A percentile compares a stretch with the other conserved stretches of the same genome.
These are phyloP conservation scores for Chloebia gouldiae DNA, from an alignment of 2,113 vertebrate species.

Conservation along the genomic window DNA sequence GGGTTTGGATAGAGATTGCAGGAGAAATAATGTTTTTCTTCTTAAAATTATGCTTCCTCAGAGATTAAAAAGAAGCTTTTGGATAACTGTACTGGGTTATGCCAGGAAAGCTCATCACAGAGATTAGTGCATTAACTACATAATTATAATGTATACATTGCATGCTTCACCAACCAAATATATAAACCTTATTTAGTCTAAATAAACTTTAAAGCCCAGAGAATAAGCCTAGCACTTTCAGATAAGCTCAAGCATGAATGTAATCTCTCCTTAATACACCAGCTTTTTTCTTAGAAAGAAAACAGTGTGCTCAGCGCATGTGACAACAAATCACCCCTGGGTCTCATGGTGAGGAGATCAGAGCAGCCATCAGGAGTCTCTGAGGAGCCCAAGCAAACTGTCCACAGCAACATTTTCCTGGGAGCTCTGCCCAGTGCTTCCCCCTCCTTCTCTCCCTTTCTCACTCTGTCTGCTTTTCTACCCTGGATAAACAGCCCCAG, in stretches of 20 bases:
- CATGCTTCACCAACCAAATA: background rate
- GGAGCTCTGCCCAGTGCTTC: background rate
- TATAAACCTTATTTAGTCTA: background rate
- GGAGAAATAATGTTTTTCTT: background rate
- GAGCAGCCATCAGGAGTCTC: background rate
- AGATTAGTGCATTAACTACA: conserved; percentile 2
- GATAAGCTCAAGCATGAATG: background rate
- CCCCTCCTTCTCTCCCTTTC: background rate
- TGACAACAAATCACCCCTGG: background rate
- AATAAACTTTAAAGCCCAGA: background rate
- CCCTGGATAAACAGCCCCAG: accelerated
- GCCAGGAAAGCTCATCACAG: conserved; percentile 9
- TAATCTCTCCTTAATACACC: background rate
- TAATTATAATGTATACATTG: background rate
- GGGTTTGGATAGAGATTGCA: background rate
- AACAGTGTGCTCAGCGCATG: background rate
- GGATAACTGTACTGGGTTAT: background rate
- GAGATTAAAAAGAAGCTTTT: conserved; percentile 18
- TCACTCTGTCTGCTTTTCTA: background rate
- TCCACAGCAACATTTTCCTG: background rate
- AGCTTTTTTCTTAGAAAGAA: background rate
- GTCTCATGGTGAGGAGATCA: background rate
- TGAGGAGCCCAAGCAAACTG: background rate
- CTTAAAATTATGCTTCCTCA: background rate
- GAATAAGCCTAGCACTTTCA: conserved; percentile 8